Evolutionary conservation across 2,888 invertebrate genomes (phyloP), one percentile per base, ranked within the genome.

Genomic region (Plebejus melissa): DNA sequence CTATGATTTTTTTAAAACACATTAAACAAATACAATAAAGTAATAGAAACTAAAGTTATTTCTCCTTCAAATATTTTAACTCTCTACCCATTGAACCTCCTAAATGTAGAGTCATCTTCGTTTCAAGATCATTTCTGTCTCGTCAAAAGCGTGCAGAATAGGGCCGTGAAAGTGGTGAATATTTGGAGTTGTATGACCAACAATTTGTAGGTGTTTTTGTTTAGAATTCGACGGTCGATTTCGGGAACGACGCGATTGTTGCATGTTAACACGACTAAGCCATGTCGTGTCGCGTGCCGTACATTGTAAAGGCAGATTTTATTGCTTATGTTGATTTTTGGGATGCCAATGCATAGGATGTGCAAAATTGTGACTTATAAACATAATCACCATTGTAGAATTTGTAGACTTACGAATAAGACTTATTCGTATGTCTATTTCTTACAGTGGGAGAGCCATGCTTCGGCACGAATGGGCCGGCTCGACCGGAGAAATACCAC

Each of bases 141-240:
- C 71, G 71, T 38, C 11, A 1, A 1, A 9, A 46, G 13, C 28
- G 46, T 28, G 6, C 72, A 32, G 72, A 72, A 72, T 72, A 72
- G 5, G 50, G 54, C 32, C 54, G 54, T 50, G 28, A 46, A 16
- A 32, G 71, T 54, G 11, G 13, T 6, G 32, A 72, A 72, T 72
- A 72, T 72, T 72, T 5, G 54, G 16, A 54, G 54, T 50, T 16
- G 72, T 54, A 74, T 74, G 76, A n/a, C 38, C 70, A 76, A 69
- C 75, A 74, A 74, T 77, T 76, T 50, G 69, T 74, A 77, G 76
- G 82, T 82, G 72, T 86, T 86, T 85, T 85, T 80, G 79, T 80
- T 77, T 77, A 79, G 81, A 83, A 80, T 71, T 57, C 75, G 74
- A 74, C 46, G 75, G 77, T 77, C 82, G 81, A 79, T 84, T 85